These are phyloP conservation scores for Pheosia tremula DNA, from an alignment of 2,888 invertebrate genomes.

Conservation along the genomic window DNA sequence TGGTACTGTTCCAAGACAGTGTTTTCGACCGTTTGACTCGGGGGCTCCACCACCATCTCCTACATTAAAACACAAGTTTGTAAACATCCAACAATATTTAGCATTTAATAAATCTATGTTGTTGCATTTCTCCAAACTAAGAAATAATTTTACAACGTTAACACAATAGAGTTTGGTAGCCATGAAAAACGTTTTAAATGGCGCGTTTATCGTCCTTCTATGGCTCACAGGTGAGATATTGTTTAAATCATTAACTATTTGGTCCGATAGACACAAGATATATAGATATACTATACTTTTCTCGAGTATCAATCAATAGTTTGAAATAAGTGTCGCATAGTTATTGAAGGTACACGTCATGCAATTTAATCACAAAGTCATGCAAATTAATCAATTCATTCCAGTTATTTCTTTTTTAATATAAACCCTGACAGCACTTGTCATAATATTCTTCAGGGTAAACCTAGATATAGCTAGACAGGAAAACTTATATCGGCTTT, in stretches of 20 bases:
- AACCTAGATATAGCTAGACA: not conserved
- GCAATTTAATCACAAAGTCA: slow-evolving; percentile 53
- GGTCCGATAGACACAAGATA: too few species aligned
- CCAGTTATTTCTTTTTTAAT: not conserved
- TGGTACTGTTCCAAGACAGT: slow-evolving; percentile 93
- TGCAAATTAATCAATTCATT: slow-evolving; percentile 35
- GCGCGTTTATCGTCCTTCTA: too few species aligned
- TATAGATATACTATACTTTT: too few species aligned
- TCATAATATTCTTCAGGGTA: not conserved
- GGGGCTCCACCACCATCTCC: slow-evolving; percentile 66
- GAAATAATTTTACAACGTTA: not conserved
- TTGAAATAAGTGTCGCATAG: not conserved
- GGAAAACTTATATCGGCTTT: too few species aligned
- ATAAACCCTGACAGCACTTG: not conserved
- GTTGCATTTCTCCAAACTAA: not conserved
- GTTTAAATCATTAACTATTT: too few species aligned
- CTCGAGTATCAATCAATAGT: too few species aligned
- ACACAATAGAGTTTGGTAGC: too few species aligned
- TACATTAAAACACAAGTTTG: slow-evolving; percentile 26
- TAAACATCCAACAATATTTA: not conserved
- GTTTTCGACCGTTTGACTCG: slow-evolving; percentile 86
- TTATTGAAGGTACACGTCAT: slow-evolving; percentile 26
- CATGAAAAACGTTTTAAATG: too few species aligned
- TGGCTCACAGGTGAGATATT: too few species aligned
- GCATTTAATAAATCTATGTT: not conserved